Conservation (phyloP, 2,113 vertebrate species). For the Rhinichthys klamathensis region DNA sequence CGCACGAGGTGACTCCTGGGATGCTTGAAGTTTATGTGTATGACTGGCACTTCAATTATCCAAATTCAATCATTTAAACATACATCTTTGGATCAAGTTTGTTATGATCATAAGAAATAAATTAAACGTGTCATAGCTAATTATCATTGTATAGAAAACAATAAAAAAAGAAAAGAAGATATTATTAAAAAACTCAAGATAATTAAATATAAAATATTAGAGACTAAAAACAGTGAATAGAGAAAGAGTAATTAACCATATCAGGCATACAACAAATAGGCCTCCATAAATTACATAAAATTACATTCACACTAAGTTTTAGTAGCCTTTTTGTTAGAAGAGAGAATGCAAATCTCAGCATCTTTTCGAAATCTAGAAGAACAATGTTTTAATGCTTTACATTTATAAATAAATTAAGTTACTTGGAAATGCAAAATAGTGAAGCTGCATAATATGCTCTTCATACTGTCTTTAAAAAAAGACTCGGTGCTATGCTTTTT, state of each 20-base stretch:
- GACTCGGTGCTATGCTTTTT: background rate
- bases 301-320: background rate
- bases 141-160: background rate
- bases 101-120: too few relatives aligned
- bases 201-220: background rate
- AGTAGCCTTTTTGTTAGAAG: background rate
- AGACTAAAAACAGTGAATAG: background rate
- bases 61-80: too few relatives aligned
- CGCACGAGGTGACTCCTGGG: background rate
- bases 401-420: background rate
- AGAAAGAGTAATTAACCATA: background rate
- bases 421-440: background rate
- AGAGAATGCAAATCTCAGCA: background rate
- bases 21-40: background rate
- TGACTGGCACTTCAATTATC: too few relatives aligned
- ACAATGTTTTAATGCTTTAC: background rate
- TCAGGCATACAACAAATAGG: too few relatives aligned
- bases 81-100: too few relatives aligned
- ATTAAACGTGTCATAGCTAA: background rate
- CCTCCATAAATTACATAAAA: too few relatives aligned
- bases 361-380: background rate
- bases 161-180: background rate
- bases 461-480: background rate
- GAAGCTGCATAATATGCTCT: background rate
- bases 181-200: background rate